Conservation (phyloP, 2,888 invertebrate genomes). For the Heliconius charithonia region DNA sequence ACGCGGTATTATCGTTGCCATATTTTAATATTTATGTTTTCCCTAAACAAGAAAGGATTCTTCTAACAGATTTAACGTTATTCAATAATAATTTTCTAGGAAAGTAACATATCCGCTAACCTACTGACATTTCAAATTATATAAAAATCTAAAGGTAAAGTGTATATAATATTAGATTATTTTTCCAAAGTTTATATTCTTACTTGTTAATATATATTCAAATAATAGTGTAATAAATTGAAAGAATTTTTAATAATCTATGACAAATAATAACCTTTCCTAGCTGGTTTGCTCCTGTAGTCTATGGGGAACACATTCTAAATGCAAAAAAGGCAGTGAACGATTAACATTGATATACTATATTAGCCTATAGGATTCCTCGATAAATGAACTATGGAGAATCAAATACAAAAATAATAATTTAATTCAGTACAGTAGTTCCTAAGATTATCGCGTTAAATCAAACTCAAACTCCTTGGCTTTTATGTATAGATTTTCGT, state of each 20-base stretch:
- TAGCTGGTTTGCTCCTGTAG: too few species aligned
- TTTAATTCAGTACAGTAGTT: background rate
- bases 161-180: background rate
- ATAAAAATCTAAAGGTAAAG: background rate
- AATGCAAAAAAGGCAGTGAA: too few species aligned
- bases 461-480: background rate
- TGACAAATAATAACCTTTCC: too few species aligned
- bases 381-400: too few species aligned
- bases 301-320: too few species aligned
- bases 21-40: background rate
- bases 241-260: too few species aligned
- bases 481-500: background rate
- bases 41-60: background rate
- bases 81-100: background rate
- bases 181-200: background rate
- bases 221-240: background rate
- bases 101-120: conserved; percentile 1
- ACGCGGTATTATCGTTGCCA: background rate
- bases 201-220: background rate
- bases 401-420: background rate
- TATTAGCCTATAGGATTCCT: too few species aligned
- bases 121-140: background rate
- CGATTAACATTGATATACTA: too few species aligned
- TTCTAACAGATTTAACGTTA: background rate
- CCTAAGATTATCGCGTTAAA: background rate